phyloP scores from a whole-genome alignment of 2,797 vertebrate species.

The Pyrocephalus nanus region DNA sequence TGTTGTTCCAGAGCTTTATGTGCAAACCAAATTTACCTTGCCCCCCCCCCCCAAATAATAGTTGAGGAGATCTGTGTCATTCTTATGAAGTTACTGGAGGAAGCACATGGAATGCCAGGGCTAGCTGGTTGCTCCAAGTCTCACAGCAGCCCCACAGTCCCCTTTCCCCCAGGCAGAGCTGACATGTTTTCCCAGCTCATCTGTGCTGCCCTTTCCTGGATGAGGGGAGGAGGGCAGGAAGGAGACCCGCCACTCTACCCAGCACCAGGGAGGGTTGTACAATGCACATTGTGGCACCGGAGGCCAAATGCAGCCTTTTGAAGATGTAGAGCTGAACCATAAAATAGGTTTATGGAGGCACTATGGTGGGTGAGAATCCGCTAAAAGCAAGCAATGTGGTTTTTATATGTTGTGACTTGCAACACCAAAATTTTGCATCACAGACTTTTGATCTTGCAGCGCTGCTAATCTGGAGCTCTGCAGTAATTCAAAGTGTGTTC shows the following conservation, averaged over 20 bases:
- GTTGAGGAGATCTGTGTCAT: not conserved
- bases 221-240: fast-evolving
- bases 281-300: fast-evolving
- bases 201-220: fast-evolving
- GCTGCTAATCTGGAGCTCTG: not conserved
- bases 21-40: not conserved
- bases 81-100: not conserved
- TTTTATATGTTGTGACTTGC: slow-evolving; percentile 28
- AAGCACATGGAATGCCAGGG: fast-evolving
- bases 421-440: slow-evolving; percentile 30
- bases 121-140: not conserved
- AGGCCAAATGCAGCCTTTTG: not conserved
- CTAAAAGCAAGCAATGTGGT: not conserved
- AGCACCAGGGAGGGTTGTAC: fast-evolving
- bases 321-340: not conserved
- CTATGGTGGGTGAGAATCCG: not conserved
- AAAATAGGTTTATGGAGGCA: not conserved
- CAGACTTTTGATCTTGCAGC: slow-evolving; percentile 41
- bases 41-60: not conserved
- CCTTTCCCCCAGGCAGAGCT: not conserved
- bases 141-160: not conserved
- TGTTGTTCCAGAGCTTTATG: not conserved
- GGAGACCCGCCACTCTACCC: not conserved
- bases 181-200: not conserved
- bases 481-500: not conserved